Base-by-base conservation (phyloP, 2,888 invertebrate genomes). In the Drosophila anomalata region DNA sequence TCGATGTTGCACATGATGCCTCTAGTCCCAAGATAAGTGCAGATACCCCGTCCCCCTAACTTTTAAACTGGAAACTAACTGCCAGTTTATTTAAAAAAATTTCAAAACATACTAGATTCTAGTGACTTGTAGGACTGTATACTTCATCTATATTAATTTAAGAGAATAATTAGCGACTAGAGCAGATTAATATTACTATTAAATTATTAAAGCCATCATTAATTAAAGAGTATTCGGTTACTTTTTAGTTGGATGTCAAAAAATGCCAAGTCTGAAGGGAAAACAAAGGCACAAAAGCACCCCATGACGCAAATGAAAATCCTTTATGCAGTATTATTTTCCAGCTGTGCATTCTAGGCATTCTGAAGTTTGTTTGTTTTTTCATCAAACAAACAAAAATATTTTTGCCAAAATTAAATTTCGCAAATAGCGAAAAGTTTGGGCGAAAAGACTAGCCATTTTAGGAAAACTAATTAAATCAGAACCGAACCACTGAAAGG, bases 1-100 rank as follows among this genome's bases (percentile, higher is more conserved):
- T 82, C 68, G 2, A 3, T 22, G n/a, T 73, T 73, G 31, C 85
- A 79, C 85, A 82, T 82, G 6, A 9, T 29, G 9, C 8, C 9
- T 29, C 29, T 9, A 29, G 29, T n/a, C 47, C 42, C 9, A n/a
- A n/a, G 8, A n/a, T 8, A 8, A 24, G 33, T 20, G 39, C 6
- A 8, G 24, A 7, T 26, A 5, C 42, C 31, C 17, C 9, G n/a
- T 39, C 24, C 17, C 4, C 20, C 1, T 8, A 42, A 29, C 3
- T 46, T 3, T 36, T 39, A 5, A 24, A 24, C 22, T 24, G 3
- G 22, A 24, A 24, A 24, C 4, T 24, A 24, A 12, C 26, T 22
- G 29, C 9, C 7, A n/a, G 2, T 7, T 6, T n/a, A 0, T 48
- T 11, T 9, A 5, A 1, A 20, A 6, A 12, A 17, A 20, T 17